Evolutionary conservation across 2,797 vertebrate species (phyloP).

Genomic region (Liparis tanakae): DNA sequence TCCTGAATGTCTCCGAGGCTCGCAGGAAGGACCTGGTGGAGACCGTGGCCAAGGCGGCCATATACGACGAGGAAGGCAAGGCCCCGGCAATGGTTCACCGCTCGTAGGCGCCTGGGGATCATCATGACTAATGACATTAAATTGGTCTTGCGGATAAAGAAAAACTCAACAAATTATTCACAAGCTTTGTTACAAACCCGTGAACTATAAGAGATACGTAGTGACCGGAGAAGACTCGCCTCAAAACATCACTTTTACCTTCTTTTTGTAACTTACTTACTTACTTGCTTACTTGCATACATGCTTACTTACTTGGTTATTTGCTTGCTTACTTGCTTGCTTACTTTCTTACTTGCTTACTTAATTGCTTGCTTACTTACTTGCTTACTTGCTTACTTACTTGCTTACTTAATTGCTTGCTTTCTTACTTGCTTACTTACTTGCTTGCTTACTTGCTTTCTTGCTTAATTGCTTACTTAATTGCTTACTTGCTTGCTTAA

Average conservation of each 20-base stretch:
- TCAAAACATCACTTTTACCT: neutral
- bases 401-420: no score
- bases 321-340: no score
- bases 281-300: no score
- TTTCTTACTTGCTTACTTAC: no score
- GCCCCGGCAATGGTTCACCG: neutral
- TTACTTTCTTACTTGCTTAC: no score
- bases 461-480: no score
- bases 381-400: no score
- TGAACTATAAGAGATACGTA: neutral
- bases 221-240: slow-evolving; percentile 1
- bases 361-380: no score
- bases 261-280: no score
- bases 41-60: slow-evolving; percentile 81
- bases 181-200: neutral
- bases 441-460: no score
- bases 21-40: slow-evolving; percentile 83
- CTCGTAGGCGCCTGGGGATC: neutral
- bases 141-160: neutral
- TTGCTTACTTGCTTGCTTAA: no score
- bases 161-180: neutral
- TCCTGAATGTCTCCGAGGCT: slow-evolving; percentile 87
- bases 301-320: no score
- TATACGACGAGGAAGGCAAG: slow-evolving; percentile 76
- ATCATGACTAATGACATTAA: neutral